Conservation (phyloP, 2,113 vertebrate genomes). For the Myrmecobius fasciatus region DNA sequence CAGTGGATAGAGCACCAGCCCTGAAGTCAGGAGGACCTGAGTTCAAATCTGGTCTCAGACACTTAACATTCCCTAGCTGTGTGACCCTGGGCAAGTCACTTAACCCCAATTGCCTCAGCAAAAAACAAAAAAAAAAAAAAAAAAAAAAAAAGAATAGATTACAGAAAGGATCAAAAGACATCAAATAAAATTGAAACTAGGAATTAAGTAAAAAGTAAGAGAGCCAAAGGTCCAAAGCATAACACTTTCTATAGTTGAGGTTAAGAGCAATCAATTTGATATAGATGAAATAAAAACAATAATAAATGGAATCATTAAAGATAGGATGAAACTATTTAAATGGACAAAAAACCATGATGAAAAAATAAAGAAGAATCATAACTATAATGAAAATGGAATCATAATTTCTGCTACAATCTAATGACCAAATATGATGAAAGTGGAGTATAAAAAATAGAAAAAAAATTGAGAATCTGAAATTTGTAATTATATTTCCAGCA, state of each 20-base stretch:
- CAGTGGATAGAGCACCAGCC: no score
- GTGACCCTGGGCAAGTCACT: no score
- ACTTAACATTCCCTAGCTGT: no score
- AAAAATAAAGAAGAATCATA: neutral
- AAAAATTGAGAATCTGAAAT: neutral
- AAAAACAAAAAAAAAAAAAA: no score
- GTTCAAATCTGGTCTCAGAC: no score
- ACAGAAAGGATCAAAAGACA: constrained; percentile 29
- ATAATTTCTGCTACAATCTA: neutral
- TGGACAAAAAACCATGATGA: neutral
- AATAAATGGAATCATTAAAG: neutral
- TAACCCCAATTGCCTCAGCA: no score
- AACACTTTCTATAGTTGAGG: neutral
- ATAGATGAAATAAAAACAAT: constrained; percentile 23
- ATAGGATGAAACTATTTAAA: constrained; percentile 26
- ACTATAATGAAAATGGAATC: neutral
- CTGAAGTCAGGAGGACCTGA: no score
- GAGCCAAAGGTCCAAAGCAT: constrained; percentile 14
- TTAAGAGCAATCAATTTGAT: constrained; percentile 19
- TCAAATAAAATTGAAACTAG: neutral
- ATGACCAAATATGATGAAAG: constrained; percentile 16
- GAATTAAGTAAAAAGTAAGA: constrained; percentile 28
- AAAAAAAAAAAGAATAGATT: neutral
- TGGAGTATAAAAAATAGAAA: constrained; percentile 29
- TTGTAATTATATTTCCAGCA: neutral